A percentile compares a stretch with the other conserved stretches of the same genome.
phyloP scores from a whole-genome alignment of 2,113 vertebrate species.

The Scomber colias region DNA sequence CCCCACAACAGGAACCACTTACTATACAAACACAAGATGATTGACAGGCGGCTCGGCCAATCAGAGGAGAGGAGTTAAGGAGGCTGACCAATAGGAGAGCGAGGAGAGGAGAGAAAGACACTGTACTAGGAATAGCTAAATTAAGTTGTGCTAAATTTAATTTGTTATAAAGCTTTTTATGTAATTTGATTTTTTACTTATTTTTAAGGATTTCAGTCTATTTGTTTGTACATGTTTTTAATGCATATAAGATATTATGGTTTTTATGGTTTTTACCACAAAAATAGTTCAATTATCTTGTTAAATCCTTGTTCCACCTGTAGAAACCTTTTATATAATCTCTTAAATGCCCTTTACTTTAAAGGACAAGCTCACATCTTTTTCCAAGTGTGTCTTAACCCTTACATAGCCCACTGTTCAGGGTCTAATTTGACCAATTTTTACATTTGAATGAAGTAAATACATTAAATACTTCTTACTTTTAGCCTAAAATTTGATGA shows the following conservation, averaged over 20 bases:
- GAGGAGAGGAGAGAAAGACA: neutral
- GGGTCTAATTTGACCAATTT: no score
- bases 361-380: no score
- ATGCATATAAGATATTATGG: neutral
- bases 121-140: neutral
- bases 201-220: no score
- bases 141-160: neutral
- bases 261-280: neutral
- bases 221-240: neutral
- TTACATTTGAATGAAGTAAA: no score
- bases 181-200: no score
- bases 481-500: no score
- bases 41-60: slow-evolving; percentile 50
- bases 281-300: neutral
- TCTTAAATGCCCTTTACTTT: neutral
- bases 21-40: neutral
- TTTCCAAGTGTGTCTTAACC: no score
- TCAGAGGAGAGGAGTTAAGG: neutral
- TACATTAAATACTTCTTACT: no score
- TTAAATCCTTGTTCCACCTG: neutral
- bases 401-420: no score
- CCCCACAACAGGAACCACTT: slow-evolving; percentile 53
- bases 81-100: slow-evolving; percentile 49
- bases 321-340: neutral
- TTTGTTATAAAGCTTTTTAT: no score